Percentiles rank a stretch among this genome's conserved stretches.
These are phyloP conservation scores for Scaptomyza tumidula DNA, from an alignment of 2,888 invertebrate species.

Conservation along the genomic window DNA sequence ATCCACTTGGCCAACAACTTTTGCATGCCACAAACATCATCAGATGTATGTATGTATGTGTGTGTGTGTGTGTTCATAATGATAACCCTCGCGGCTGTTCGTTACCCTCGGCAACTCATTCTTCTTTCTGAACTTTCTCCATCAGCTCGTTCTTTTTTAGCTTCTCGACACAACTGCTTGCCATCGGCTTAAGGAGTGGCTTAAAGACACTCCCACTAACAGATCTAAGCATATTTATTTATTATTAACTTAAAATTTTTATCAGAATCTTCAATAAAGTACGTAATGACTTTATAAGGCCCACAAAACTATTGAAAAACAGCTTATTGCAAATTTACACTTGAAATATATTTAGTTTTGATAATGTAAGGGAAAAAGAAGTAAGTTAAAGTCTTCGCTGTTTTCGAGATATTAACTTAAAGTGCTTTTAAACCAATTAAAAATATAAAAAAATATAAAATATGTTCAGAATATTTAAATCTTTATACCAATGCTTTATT, in stretches of 20 bases:
- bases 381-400: neutral
- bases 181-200: conserved; percentile 9
- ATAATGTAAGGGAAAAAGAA: neutral
- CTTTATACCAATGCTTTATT: too few species aligned
- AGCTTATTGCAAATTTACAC: too few species aligned
- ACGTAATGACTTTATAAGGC: neutral
- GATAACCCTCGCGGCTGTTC: conserved; percentile 39
- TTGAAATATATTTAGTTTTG: too few species aligned
- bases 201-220: conserved; percentile 7
- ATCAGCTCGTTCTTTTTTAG: conserved; percentile 13
- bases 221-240: conserved; percentile 2
- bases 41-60: neutral
- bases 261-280: neutral
- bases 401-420: neutral
- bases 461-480: too few species aligned
- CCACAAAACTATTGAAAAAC: neutral
- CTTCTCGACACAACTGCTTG: conserved; percentile 1
- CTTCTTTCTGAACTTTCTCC: conserved; percentile 57
- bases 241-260: neutral
- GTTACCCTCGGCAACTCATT: conserved; percentile 13
- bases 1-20: conserved; percentile 35
- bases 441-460: too few species aligned
- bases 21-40: conserved; percentile 35
- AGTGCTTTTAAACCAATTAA: neutral
- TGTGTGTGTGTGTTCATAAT: conserved; percentile 34